Percentiles rank a stretch among this genome's conserved stretches.
These are phyloP conservation scores for Polia nebulosa DNA, from an alignment of 2,888 invertebrate species.

Conservation along the genomic window DNA sequence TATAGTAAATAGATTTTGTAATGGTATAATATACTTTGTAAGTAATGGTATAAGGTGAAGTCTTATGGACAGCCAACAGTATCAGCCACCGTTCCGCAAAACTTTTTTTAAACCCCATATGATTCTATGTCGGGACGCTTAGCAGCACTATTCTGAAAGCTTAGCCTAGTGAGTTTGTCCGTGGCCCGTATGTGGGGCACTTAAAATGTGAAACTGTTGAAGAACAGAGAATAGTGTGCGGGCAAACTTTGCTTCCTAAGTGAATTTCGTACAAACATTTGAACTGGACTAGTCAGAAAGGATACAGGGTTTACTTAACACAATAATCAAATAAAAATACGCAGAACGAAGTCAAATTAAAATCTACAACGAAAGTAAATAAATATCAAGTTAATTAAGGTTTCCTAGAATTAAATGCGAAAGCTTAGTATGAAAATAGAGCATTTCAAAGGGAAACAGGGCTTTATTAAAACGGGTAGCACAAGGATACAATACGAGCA, in stretches of 20 bases:
- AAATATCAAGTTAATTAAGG: slow-evolving; percentile 25
- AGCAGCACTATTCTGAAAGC: slow-evolving; percentile 66
- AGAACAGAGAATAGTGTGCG: slow-evolving; percentile 62
- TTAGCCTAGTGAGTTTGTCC: slow-evolving; percentile 63
- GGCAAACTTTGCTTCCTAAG: slow-evolving; percentile 64
- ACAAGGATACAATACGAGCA: slow-evolving; percentile 33
- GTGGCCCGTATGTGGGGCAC: slow-evolving; percentile 74
- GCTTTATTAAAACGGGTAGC: slow-evolving; percentile 19
- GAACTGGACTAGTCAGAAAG: slow-evolving; percentile 38
- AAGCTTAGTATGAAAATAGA: slow-evolving; percentile 14
- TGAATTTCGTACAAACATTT: slow-evolving; percentile 61
- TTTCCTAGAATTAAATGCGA: slow-evolving; percentile 16
- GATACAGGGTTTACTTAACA: slow-evolving; percentile 26
- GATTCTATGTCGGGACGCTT: slow-evolving; percentile 46
- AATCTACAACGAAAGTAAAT: slow-evolving; percentile 5
- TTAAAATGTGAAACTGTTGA: slow-evolving; percentile 73
- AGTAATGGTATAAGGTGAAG: background rate
- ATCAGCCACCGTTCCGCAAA: background rate
- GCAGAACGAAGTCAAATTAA: slow-evolving; percentile 1
- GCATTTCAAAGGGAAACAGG: slow-evolving; percentile 18
- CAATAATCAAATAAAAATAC: slow-evolving; percentile 28
- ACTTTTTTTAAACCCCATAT: slow-evolving; percentile 14
- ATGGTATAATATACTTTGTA: background rate
- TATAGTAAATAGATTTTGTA: background rate
- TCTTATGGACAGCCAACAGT: background rate